Evolutionary conservation across 2,113 vertebrate species (phyloP).

Genomic region (Spheniscus mendiculus): DNA sequence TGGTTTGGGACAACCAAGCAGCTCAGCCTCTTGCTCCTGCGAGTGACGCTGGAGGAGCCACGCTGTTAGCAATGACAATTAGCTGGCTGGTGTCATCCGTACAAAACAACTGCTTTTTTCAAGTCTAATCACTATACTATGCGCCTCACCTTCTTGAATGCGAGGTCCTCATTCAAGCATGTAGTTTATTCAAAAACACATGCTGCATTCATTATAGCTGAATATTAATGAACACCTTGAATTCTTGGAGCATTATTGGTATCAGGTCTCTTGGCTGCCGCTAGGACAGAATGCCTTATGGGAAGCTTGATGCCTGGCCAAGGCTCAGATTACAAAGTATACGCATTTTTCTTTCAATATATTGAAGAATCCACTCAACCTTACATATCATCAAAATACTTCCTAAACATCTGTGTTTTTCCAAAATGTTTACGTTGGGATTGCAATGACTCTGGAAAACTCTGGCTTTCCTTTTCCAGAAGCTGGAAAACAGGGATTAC

Average conservation of each 20-base stretch:
- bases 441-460: background rate
- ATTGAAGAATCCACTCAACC: background rate
- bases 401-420: background rate
- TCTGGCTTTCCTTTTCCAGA: background rate
- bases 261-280: conserved; percentile 43
- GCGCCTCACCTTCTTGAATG: conserved; percentile 43
- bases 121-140: conserved; percentile 4
- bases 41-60: background rate
- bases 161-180: conserved; percentile 29
- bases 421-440: background rate
- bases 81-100: background rate
- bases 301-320: conserved; percentile 38
- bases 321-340: conserved; percentile 36
- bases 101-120: background rate
- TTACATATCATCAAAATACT: background rate
- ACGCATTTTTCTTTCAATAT: background rate
- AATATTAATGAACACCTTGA: conserved; percentile 60
- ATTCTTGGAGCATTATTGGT: conserved; percentile 12
- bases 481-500: background rate
- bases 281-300: background rate
- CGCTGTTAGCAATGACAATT: background rate
- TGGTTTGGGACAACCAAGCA: background rate
- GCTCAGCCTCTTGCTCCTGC: background rate
- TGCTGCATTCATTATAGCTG: conserved; percentile 46
- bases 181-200: conserved; percentile 35